These are phyloP conservation scores for Egretta garzetta DNA, from an alignment of 2,113 vertebrate species.

Conservation along the genomic window DNA sequence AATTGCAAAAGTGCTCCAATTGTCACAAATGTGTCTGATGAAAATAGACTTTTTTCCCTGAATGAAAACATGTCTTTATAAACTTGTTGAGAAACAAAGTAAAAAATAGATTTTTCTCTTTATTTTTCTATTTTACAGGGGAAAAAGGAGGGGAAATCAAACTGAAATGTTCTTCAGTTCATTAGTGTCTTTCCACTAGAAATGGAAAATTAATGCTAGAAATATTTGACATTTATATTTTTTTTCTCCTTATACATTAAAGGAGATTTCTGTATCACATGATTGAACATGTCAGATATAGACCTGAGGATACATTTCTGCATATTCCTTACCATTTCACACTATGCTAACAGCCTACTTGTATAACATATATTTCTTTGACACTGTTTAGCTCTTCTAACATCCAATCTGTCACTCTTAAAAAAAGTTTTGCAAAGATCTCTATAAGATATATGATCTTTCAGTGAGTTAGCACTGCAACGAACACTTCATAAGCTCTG, in stretches of 20 bases:
- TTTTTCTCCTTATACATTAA: background rate
- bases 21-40: background rate
- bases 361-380: conserved; percentile 18
- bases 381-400: conserved; percentile 26
- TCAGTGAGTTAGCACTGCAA: background rate
- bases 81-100: background rate
- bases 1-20: background rate
- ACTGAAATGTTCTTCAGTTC: background rate
- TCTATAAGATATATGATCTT: background rate
- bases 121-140: background rate
- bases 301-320: background rate
- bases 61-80: background rate
- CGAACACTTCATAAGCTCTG: conserved; percentile 3
- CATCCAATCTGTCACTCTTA: conserved; percentile 30
- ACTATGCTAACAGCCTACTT: conserved; percentile 8
- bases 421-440: conserved; percentile 32
- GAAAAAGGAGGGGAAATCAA: background rate
- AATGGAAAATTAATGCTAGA: background rate
- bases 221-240: background rate
- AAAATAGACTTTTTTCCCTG: background rate
- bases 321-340: background rate
- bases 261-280: background rate
- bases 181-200: background rate
- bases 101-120: background rate
- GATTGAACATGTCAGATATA: background rate